Evolutionary conservation across 1,140 invertebrate species (phyloP).

Genomic region (Macrobrachium nipponense): DNA sequence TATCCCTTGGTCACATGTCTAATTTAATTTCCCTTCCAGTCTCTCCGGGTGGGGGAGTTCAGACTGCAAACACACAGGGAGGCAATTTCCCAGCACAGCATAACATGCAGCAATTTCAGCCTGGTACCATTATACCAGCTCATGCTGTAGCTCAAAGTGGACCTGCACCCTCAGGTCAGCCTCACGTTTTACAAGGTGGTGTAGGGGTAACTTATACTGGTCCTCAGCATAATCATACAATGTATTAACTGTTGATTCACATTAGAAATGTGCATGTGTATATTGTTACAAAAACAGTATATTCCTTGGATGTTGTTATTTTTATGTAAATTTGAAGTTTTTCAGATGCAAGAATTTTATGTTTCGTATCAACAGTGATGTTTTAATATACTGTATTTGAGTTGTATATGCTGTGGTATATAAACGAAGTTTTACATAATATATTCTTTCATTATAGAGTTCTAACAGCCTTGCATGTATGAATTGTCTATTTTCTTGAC

Average conservation of each 20-base stretch:
- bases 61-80: slow-evolving; percentile 15
- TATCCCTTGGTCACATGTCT: slow-evolving; percentile 53
- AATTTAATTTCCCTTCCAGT: slow-evolving; percentile 51
- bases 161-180: slow-evolving; percentile 26
- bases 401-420: too few species aligned
- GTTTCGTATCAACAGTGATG: too few species aligned
- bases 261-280: too few species aligned
- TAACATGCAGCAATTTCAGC: slow-evolving; percentile 53
- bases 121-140: slow-evolving; percentile 33
- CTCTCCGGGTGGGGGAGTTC: slow-evolving; percentile 42
- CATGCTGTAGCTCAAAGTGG: slow-evolving; percentile 17
- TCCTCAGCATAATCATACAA: slow-evolving; percentile 41
- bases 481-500: too few species aligned
- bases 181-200: slow-evolving; percentile 47
- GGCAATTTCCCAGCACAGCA: slow-evolving; percentile 44
- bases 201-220: slow-evolving; percentile 49
- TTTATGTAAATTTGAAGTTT: too few species aligned
- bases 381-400: too few species aligned
- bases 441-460: too few species aligned
- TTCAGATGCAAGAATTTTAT: too few species aligned
- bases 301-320: too few species aligned
- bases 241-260: slow-evolving; percentile 27
- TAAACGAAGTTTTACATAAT: too few species aligned
- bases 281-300: too few species aligned
- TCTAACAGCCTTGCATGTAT: too few species aligned